Conservation (phyloP, 2,113 vertebrate species). For the Perca schrenkii region DNA sequence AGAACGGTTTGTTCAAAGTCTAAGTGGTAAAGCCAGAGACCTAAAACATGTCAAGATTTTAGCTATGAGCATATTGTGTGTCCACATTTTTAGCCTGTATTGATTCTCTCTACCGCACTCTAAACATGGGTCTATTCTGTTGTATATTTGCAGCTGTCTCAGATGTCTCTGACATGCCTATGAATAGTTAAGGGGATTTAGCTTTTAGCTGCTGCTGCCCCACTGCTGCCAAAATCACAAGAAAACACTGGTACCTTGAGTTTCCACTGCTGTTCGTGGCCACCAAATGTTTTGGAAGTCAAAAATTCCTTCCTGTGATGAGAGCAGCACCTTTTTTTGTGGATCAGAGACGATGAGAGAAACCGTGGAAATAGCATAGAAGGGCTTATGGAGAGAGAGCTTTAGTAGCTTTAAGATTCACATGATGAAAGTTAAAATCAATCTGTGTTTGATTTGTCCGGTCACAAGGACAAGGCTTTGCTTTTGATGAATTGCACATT, state of each 20-base stretch:
- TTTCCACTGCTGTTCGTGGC: constrained; percentile 38
- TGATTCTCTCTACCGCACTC: not conserved
- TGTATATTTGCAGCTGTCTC: constrained; percentile 45
- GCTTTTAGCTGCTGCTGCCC: constrained; percentile 52
- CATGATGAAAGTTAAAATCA: constrained; percentile 31
- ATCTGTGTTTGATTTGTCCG: not conserved
- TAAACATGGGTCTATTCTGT: constrained; percentile 3
- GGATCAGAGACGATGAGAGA: constrained; percentile 5
- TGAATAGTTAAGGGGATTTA: constrained; percentile 61
- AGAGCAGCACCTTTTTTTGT: constrained; percentile 12
- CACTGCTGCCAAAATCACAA: constrained; percentile 19
- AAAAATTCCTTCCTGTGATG: constrained; percentile 23
- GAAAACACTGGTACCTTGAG: constrained; percentile 8
- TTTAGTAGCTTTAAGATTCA: constrained; percentile 23
- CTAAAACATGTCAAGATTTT: not conserved
- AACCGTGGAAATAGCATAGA: not conserved
- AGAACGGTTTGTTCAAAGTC: not conserved
- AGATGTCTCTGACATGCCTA: constrained; percentile 45
- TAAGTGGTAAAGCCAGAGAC: not conserved
- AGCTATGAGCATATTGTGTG: not conserved
- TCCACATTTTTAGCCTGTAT: constrained; percentile 8
- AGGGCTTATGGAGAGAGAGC: not conserved
- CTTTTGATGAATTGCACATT: constrained; percentile 18
- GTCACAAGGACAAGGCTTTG: not conserved
- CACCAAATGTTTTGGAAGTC: constrained; percentile 39